These are phyloP conservation scores for Limosa lapponica DNA, from an alignment of 2,797 vertebrate genomes.

Conservation along the genomic window DNA sequence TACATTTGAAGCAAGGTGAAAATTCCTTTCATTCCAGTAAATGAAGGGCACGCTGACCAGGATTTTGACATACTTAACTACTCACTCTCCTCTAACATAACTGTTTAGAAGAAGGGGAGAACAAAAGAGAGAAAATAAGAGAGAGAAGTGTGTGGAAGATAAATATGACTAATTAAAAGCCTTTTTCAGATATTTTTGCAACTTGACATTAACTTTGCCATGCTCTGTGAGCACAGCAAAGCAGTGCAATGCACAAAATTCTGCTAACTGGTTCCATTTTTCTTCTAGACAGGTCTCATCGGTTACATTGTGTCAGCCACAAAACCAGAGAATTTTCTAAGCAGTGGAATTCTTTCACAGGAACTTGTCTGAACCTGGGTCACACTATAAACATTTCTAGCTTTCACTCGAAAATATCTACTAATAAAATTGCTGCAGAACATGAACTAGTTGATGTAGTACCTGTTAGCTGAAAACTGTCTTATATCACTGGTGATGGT, in stretches of 20 bases:
- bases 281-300: slow-evolving; percentile 52
- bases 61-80: slow-evolving; percentile 62
- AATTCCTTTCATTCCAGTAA: slow-evolving; percentile 75
- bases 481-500: background rate
- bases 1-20: slow-evolving; percentile 92
- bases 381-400: background rate
- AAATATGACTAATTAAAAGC: slow-evolving; percentile 68
- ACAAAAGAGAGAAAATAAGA: background rate
- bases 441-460: background rate
- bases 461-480: background rate
- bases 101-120: slow-evolving; percentile 11
- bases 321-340: slow-evolving; percentile 52
- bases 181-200: slow-evolving; percentile 61
- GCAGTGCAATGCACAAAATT: slow-evolving; percentile 31
- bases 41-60: slow-evolving; percentile 73
- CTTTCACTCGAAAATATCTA: background rate
- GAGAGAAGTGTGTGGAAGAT: slow-evolving; percentile 37
- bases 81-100: slow-evolving; percentile 18
- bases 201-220: slow-evolving; percentile 50
- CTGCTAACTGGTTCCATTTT: slow-evolving; percentile 65
- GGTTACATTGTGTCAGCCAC: slow-evolving; percentile 57
- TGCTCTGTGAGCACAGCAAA: background rate
- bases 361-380: background rate
- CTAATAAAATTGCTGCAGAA: background rate
- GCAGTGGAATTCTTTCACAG: background rate